Base-by-base conservation (phyloP, 2,888 invertebrate species). In the Rotaria macrura region DNA sequence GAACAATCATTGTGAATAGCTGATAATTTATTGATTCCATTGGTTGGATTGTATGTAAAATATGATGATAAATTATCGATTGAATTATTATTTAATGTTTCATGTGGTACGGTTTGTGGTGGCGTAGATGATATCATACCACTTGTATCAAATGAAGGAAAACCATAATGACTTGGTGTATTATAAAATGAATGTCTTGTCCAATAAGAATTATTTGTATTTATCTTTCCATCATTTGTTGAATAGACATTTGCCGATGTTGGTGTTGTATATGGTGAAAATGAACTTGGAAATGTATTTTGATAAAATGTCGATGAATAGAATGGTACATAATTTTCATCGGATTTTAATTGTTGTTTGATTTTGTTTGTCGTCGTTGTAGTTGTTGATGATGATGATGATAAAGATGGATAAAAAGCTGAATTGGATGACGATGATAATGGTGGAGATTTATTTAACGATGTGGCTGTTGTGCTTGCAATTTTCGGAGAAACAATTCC, bases 81-180 rank as follows among this genome's bases (percentile, higher is more conserved):
- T 65, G 65, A 65, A 29, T 65, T 29, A 65, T 65, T 65, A 34
- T 65, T 65, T 65, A 65, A 65, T 65, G 65, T 65, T 65, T 65
- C 65, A 20, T 65, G 79, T 43, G 79, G 79, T 38, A 79, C 79
- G n/a, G 79, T 79, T 79, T 79, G 79, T 43, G 79, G 79, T 43
- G 65, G 65, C 38, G 65, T 65, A 20, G 65, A 65, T 34, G 65
- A 65, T 34, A 65, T 65, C 1, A 65, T 65, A 20, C 65, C 65
- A 65, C 14, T 65, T 34, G 79, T 10, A 79, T 79, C 79, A 79
- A 43, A 40, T 12, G 43, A 12, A 25, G 79, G n/a, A 79, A 79
- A 79, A 43, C n/a, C 1, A 43, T 79, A 43, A 79, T 79, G 74
- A 43, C 38, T 40, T 43, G 40, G 20, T 43, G 43, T 79, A 43